Evolutionary conservation across 2,888 invertebrate genomes (phyloP).

Genomic region (Apodemia mormo): DNA sequence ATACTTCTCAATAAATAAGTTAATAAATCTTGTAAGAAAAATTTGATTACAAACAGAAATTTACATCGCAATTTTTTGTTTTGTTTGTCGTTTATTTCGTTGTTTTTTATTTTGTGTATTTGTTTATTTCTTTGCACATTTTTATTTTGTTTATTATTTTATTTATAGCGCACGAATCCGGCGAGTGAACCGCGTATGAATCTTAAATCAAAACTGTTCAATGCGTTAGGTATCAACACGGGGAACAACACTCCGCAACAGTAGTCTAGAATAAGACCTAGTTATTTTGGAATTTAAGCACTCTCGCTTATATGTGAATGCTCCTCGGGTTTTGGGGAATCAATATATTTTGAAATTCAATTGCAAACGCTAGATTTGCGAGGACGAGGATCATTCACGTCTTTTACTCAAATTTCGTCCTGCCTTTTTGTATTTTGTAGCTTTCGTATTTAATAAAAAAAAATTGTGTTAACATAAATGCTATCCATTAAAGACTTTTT

Average conservation of each 20-base stretch:
- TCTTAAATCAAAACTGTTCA: constrained; percentile 92
- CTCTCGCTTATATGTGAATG: constrained; percentile 43
- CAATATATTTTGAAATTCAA: constrained; percentile 15
- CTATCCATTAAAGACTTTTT: not conserved
- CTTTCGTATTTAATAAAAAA: constrained; percentile 7
- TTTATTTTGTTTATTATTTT: constrained; percentile 69
- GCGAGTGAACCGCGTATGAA: constrained; percentile 88
- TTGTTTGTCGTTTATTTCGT: not conserved
- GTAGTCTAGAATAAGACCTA: constrained; percentile 51
- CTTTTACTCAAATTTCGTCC: constrained; percentile 51
- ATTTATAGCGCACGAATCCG: constrained; percentile 84
- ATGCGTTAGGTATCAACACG: constrained; percentile 91
- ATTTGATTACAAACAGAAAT: not conserved
- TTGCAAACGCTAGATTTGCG: not conserved
- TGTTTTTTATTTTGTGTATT: constrained; percentile 20
- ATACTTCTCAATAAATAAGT: too few relatives aligned
- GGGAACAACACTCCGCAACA: constrained; percentile 74
- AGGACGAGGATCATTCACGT: constrained; percentile 53
- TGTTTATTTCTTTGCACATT: constrained; percentile 52
- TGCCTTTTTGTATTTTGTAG: constrained; percentile 58
- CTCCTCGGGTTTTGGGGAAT: constrained; percentile 31
- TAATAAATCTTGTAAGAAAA: not conserved
- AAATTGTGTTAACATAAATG: not conserved
- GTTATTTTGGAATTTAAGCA: constrained; percentile 47
- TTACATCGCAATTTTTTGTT: not conserved